Evolutionary conservation across 1,140 invertebrate species (phyloP), one percentile per base, ranked within the genome.

Genomic region (Lepidurus apus): DNA sequence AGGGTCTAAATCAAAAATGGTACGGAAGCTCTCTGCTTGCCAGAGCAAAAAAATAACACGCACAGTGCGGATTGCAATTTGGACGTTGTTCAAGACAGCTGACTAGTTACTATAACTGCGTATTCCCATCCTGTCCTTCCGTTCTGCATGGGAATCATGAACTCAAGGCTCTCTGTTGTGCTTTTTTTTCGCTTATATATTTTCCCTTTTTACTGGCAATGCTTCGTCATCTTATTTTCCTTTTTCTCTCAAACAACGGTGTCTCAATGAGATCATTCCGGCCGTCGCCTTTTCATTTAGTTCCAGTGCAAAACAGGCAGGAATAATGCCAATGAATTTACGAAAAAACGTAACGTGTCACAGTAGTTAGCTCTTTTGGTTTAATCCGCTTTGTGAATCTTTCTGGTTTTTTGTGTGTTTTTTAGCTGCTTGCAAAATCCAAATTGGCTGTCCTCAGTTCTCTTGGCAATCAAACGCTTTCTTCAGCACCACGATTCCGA

Each of bases 401-500:
- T 13, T 65, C 17, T 65, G 9, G 7, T 21, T 65, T 65, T 21
- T 65, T 65, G 21, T 4, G 5, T 65, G n/a, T 21, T 65, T 65
- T 21, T 65, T 65, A 65, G 53, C 53, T 21, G 53, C 53, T 65
- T 65, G 53, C 17, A 65, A 21, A 34, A 34, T 34, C 34, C 4
- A 34, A 34, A 34, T 34, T 34, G 4, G 34, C 34, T 34, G 53
- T 65, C 53, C 17, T 65, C 21, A 21, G 17, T 65, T 65, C 17
- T 13, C 53, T 65, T 65, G 53, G 53, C 74, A 75, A n/a, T 21
- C 43, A 42, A 42, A n/a, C 65, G 21, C 76, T n/a, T 45, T 24
- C 89, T 88, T 81, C 73, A 80, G 73, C 79, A 80, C 79, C 79
- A 80, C 43, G 77, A 78, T 42, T 80, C 80, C 7, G 73, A 74